Percentiles rank a stretch among this genome's conserved stretches.
These are phyloP conservation scores for Thamnaconus septentrionalis DNA, from an alignment of 2,113 vertebrate genomes.

Conservation along the genomic window DNA sequence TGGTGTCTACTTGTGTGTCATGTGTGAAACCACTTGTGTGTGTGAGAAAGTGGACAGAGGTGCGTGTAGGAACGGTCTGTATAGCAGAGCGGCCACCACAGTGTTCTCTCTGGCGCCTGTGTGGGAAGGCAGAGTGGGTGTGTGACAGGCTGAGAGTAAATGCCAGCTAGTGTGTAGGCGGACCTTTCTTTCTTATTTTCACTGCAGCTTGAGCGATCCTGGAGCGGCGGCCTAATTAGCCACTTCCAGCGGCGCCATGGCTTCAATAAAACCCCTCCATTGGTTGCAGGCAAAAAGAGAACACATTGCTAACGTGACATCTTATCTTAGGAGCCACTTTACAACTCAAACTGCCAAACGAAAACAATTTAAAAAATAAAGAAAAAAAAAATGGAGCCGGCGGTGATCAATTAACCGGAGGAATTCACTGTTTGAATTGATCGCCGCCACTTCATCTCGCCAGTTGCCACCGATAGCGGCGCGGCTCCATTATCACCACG, in stretches of 20 bases:
- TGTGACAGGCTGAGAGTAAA: slow-evolving; percentile 77
- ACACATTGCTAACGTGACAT: slow-evolving; percentile 56
- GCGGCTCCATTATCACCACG: no score
- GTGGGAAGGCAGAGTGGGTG: slow-evolving; percentile 70
- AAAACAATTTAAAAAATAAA: no score
- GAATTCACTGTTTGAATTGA: no score
- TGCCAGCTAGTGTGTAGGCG: slow-evolving; percentile 71
- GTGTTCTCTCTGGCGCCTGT: slow-evolving; percentile 56
- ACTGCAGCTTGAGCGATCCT: slow-evolving; percentile 68
- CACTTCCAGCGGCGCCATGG: slow-evolving; percentile 68
- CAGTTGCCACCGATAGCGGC: no score
- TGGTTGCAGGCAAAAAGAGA: no score
- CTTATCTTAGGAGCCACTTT: not conserved
- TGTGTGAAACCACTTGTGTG: no score
- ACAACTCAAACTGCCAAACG: not conserved
- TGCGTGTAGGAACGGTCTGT: slow-evolving; percentile 69
- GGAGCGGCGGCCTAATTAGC: slow-evolving; percentile 78
- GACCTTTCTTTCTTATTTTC: slow-evolving; percentile 72
- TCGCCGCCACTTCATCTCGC: no score
- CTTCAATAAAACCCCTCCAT: slow-evolving; percentile 55
- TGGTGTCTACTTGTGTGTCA: no score
- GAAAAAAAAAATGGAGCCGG: no score
- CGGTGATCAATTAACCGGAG: no score
- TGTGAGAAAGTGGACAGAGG: no score
- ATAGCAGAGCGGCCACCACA: slow-evolving; percentile 56